phyloP scores from a whole-genome alignment of 2,113 vertebrate genomes.

The Toxotes jaculatrix region DNA sequence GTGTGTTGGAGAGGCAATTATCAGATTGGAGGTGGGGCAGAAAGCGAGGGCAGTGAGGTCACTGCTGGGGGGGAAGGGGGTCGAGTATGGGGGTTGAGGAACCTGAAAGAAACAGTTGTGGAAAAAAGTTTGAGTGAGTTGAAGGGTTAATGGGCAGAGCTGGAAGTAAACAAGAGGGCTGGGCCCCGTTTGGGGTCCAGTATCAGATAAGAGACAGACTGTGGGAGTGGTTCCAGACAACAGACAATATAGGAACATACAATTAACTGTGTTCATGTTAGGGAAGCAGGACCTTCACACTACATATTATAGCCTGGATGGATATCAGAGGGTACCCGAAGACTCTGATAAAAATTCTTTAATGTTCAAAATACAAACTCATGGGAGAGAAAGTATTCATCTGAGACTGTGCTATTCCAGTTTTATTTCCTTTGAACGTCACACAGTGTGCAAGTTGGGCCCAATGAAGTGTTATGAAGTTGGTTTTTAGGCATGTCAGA shows the following conservation, averaged over 20 bases:
- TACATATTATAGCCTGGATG: not conserved
- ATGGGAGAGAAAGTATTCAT: not conserved
- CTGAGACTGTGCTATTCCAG: too few relatives aligned
- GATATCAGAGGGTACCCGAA: not conserved
- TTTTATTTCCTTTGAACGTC: too few relatives aligned
- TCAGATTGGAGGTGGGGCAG: conserved; percentile 65
- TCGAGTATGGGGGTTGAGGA: not conserved
- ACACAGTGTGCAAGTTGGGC: not conserved
- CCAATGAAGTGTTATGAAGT: not conserved
- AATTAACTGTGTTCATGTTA: conserved; percentile 15
- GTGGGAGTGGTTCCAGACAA: conserved; percentile 26
- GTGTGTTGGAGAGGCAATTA: conserved; percentile 58
- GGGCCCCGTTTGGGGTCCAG: conserved; percentile 35
- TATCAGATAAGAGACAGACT: conserved; percentile 57
- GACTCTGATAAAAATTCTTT: not conserved
- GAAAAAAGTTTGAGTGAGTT: conserved; percentile 1
- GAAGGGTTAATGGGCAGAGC: conserved; percentile 25
- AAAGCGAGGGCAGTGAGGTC: conserved; percentile 63
- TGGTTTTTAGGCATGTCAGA: not conserved
- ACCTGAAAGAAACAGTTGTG: conserved; percentile 31
- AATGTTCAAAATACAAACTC: conserved; percentile 2
- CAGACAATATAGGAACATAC: conserved; percentile 28
- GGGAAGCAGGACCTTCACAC: not conserved
- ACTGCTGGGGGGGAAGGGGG: not conserved
- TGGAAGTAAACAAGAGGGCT: conserved; percentile 61